phyloP scores from a whole-genome alignment of 2,797 vertebrate species.

The Graptemys geographica region DNA sequence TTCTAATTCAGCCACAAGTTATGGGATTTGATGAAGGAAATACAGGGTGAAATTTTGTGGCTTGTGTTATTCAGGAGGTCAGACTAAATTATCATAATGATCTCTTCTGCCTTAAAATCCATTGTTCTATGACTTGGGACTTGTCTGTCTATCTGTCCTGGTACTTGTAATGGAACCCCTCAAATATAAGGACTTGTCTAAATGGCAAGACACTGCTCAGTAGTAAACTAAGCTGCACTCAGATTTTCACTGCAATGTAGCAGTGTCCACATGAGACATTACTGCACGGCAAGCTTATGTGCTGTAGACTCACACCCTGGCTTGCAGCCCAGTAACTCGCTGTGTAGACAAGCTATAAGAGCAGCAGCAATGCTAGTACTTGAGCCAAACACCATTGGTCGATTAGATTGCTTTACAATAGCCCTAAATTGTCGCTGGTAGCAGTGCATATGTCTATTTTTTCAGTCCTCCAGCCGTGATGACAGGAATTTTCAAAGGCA shows the following conservation, averaged over 20 bases:
- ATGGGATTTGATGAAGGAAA: background rate
- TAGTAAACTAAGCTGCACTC: background rate
- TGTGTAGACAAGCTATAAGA: background rate
- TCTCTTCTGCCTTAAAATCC: conserved; percentile 15
- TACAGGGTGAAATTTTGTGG: background rate
- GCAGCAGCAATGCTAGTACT: background rate
- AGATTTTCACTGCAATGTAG: background rate
- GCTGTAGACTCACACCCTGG: background rate
- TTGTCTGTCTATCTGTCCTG: background rate
- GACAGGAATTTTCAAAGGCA: conserved; percentile 28
- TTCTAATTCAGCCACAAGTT: background rate
- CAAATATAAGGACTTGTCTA: background rate
- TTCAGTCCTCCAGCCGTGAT: background rate
- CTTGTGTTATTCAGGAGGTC: background rate
- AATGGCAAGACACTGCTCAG: background rate
- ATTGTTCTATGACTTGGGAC: background rate
- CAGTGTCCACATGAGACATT: background rate
- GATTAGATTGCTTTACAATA: conserved; percentile 37
- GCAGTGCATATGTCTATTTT: background rate
- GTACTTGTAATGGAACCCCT: conserved; percentile 44
- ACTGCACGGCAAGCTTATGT: background rate
- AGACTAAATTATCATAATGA: conserved; percentile 9
- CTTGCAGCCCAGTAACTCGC: too few relatives aligned
- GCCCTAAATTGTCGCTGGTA: background rate
- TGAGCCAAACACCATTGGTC: conserved; percentile 4